Evolutionary conservation across 2,113 vertebrate species (phyloP), one percentile per base, ranked within the genome.

Genomic region (Dicaeum eximium): DNA sequence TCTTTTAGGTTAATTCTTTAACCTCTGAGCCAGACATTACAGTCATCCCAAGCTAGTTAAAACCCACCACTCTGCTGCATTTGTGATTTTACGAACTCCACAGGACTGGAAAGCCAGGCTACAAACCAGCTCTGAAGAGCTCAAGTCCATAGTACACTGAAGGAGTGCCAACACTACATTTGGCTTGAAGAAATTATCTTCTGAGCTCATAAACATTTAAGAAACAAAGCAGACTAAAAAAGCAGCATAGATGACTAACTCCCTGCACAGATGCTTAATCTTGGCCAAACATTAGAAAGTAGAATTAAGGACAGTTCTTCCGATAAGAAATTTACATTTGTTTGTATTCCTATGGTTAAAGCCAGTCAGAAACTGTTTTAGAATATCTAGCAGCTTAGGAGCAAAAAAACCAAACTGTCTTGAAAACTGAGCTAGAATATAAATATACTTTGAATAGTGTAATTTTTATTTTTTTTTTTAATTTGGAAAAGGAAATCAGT

Each of bases 241-340:
- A 45, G 44, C 40, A 73, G 18, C 0, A 0, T 22, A 57, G 51
- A 79, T 53, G 9, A 74, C 37, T 38, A 65, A 73, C 2, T 14
- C 30, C 40, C 58, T 42, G 73, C 65, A 88, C 5, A 57, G 58
- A 65, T 78, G 30, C 42, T 48, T 82, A 35, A 71, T 61, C 45
- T 54, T 69, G 30, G 35, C 16, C 48, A 90, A 78, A 64, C 40
- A 60, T 69, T 69, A 81, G 69, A 77, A 81, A 42, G 13, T 8
- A 35, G 70, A 27, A 28, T 54, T 61, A 84, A 65, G 24, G 30
- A 69, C 48, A 54, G 22, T 24, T 81, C 67, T 87, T 53, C 65
- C 74, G 45, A 50, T 31, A 86, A 74, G 6, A 82, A 65, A 86
- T 51, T 86, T 83, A 57, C 28, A 71, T 56, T 37, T 65, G 3